Base-by-base conservation (phyloP, 2,113 vertebrate species). In the Dinomys branickii region DNA sequence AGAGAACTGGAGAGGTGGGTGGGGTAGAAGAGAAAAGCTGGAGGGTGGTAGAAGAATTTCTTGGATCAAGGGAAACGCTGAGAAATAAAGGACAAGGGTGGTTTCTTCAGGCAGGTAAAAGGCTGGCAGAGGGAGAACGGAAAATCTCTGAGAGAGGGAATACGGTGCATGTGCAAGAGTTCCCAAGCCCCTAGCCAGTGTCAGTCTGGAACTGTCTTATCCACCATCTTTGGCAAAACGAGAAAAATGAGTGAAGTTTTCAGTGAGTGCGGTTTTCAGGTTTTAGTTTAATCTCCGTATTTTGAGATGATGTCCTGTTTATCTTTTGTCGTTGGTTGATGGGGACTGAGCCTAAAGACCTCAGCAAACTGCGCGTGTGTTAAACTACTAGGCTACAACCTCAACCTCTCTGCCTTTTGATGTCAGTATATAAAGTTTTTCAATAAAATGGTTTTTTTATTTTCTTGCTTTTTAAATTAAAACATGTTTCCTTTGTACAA, bases 191-290 rank as follows among this genome's bases (percentile, higher is more conserved):
- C 52, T 47, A 56, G 13, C 69, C 35, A n/a, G 14, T 2, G 54
- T 17, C 84, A 52, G 20, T 61, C 47, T 75, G 41, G 6, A 73
- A 82, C 38, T 71, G 47, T n/a, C 73, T 82, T 84, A 65, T 80
- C 86, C 88, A 9, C 22, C 30, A 24, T 19, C 69, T 92, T 67
- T 90, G 80, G 59, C 8, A 85, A 95, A 94, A 93, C 35, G n/a
- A 90, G n/a, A 41, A 71, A 73, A 75, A 78, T 26, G 28, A 83
- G 30, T 11, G 59, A 61, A 61, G 9, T 61, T 8, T 24, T 7
- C 67, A 14, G 41, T 33, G 30, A 73, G 8, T 71, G 20, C 87
- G 20, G 33, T 10, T 73, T 95, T 41, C 61, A 14, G 11, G 50
- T 82, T 81, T 86, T 30, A 52, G 50, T 89, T 84, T 85, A 65